phyloP scores from a whole-genome alignment of 2,888 invertebrate species.

The Stramonita haemastoma region DNA sequence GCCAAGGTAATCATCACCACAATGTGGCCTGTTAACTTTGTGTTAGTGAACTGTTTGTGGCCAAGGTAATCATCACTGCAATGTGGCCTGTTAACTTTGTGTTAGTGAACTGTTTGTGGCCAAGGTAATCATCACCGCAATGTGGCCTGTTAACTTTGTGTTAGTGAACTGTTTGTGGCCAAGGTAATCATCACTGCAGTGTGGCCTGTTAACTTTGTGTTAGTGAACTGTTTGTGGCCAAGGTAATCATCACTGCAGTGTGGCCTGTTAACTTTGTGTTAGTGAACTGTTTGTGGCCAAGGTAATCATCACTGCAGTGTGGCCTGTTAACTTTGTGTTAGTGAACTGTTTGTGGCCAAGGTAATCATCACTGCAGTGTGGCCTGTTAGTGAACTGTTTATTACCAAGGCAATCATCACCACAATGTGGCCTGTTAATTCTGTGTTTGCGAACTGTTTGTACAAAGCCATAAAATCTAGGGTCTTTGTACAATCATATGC shows the following conservation, averaged over 20 bases:
- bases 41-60: constrained; percentile 31
- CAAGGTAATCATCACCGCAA: constrained; percentile 37
- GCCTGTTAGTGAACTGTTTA: background rate
- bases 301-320: constrained; percentile 15
- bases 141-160: background rate
- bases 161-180: constrained; percentile 35
- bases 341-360: constrained; percentile 45
- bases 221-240: constrained; percentile 40
- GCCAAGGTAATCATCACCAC: constrained; percentile 42
- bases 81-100: background rate
- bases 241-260: constrained; percentile 31
- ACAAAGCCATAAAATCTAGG: too few relatives aligned
- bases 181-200: constrained; percentile 38
- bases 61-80: constrained; percentile 40
- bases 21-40: background rate
- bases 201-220: background rate
- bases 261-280: background rate
- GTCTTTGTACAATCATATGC: too few relatives aligned
- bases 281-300: constrained; percentile 43
- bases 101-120: constrained; percentile 36
- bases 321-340: background rate
- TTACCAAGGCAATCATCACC: constrained; percentile 42
- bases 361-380: background rate
- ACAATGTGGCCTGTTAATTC: background rate
- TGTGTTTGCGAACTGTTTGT: background rate